Evolutionary conservation across 1,140 invertebrate genomes (phyloP).

Genomic region (Hestina assimilis): DNA sequence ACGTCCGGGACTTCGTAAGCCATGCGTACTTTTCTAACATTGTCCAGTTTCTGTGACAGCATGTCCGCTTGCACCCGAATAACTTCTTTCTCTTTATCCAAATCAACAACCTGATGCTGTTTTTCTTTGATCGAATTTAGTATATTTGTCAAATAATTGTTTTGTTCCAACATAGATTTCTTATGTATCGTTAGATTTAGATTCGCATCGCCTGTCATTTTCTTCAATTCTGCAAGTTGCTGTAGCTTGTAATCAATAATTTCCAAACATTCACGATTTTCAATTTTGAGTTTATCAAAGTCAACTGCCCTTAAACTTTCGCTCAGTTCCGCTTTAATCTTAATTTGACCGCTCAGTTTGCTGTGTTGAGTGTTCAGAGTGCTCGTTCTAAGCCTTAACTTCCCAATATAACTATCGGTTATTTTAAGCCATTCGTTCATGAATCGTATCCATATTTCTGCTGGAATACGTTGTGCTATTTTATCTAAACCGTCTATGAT

Average conservation of each 20-base stretch:
- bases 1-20: conserved; percentile 77
- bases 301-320: conserved; percentile 75
- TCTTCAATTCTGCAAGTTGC: conserved; percentile 73
- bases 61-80: conserved; percentile 53
- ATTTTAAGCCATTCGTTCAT: conserved; percentile 77
- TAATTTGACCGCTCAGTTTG: conserved; percentile 72
- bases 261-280: conserved; percentile 69
- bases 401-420: conserved; percentile 69
- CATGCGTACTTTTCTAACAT: conserved; percentile 52
- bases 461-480: conserved; percentile 75
- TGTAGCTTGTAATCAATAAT: conserved; percentile 71
- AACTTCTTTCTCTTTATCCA: conserved; percentile 48
- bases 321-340: conserved; percentile 70
- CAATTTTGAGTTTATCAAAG: conserved; percentile 79
- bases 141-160: conserved; percentile 52
- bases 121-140: conserved; percentile 50
- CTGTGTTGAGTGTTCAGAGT: conserved; percentile 74
- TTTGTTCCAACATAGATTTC: conserved; percentile 68
- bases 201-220: conserved; percentile 73
- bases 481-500: conserved; percentile 67
- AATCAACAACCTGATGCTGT: conserved; percentile 36
- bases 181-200: conserved; percentile 73
- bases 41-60: conserved; percentile 45
- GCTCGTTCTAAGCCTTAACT: conserved; percentile 72
- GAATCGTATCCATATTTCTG: conserved; percentile 77